Base-by-base conservation (phyloP, 2,888 invertebrate species). In the Cephus pygmeus region DNA sequence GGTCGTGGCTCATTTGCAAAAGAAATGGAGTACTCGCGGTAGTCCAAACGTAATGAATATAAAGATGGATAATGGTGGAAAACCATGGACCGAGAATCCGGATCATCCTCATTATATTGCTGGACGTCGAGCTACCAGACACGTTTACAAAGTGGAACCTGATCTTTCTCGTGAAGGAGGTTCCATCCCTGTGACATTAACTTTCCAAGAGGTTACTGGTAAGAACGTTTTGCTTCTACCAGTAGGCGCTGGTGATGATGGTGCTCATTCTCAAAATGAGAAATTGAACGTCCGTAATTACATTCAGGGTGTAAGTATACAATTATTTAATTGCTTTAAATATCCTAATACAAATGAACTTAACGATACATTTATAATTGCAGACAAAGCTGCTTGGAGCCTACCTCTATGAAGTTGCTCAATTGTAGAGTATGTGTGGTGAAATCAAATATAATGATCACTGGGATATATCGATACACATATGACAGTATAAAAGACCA, bases 211-310 rank as follows among this genome's bases (percentile, higher is more conserved):
- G 92, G 96, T 96, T 12, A 98, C 98, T 77, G 96, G 96, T 0
- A 97, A 97, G 90, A 99, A 98, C 92, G 98, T 99, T 75, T 94
- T 99, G 89, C 93, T 99, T 82, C 93, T 99, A 84, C 99, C 99
- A 1, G 96, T 99, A 91, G 99, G 99, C 75, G 95, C 97, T 77
- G 96, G 96, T 79, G 99, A 99, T 92, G 99, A 99, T 92, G 99
- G 99, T 86, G 99, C 99, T 80, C 99, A 99, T 93, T 98, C 98
- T 23, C 98, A 99, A 93, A 99, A 99, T 93, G 99, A 99, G 93
- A 99, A 99, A 92, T 93, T 99, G 85, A 96, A 99, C 92, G 93
- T 96, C 80, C 94, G 95, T 83, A 99, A 99, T 92, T 99, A 98
- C 88, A 96, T 99, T 84, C 95, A 98, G 92, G 99, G 99, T 87